Base-by-base conservation (phyloP, 2,113 vertebrate species). In the Calcarius ornatus region DNA sequence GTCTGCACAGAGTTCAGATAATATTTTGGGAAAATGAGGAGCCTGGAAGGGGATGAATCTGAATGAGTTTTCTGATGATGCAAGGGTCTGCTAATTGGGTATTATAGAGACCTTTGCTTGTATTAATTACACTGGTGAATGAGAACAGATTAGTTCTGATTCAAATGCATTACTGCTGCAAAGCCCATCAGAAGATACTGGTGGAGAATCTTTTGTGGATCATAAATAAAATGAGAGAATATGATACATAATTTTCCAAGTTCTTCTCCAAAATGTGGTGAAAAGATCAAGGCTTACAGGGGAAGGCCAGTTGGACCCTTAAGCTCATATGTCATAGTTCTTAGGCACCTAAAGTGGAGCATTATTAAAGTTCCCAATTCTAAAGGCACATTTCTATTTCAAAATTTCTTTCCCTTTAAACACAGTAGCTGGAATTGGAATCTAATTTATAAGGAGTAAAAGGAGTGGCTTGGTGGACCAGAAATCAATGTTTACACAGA, bases 1-100 rank as follows among this genome's bases (percentile, higher is more conserved):
- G 12, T 86, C 68, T 77, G 37, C 57, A 50, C 33, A 61, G 57
- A 84, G 24, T 72, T 81, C 53, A 72, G 48, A 57, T 40, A 89
- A 57, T 61, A 91, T 91, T 95, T 78, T 81, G 65, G 16, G 33
- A 83, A 92, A 91, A 89, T 75, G 11, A 71, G 31, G 43, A 91
- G 75, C 15, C 28, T 71, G 43, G 33, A 94, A 82, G 17, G 8
- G 16, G 6, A 22, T 56, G 54, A 73, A 72, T 57, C 53, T 68
- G 47, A 91, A 91, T 92, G 66, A 50, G n/a, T 72, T 94, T 91
- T 72, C 28, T 68, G 64, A 63, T 28, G n/a, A 38, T 56, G n/a
- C 14, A 7, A 23, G 10, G 61, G 27, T 59, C 68, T 90, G 25
- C 66, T 76, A 72, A 64, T 30, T 60, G 28, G 28, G 76, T 71